A percentile compares a stretch with the other conserved stretches of the same genome.
Conservation (phyloP, 2,113 vertebrate species). For the Ibidorhyncha struthersii region DNA sequence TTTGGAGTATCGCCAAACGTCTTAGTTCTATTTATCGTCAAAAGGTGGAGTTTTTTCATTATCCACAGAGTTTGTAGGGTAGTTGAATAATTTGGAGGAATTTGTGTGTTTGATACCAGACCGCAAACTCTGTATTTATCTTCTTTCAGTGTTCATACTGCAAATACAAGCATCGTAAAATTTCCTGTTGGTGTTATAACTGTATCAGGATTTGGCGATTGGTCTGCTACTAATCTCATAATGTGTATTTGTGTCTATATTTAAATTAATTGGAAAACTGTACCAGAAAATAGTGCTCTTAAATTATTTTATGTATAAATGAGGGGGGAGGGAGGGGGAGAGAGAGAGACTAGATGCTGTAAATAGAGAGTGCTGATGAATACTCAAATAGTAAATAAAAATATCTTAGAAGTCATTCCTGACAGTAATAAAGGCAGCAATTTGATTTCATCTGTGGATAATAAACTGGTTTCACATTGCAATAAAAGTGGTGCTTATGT, state of each 20-base stretch:
- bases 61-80: neutral
- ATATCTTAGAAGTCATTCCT: neutral
- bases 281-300: slow-evolving; percentile 16
- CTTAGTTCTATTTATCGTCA: slow-evolving; percentile 15
- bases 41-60: neutral
- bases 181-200: neutral
- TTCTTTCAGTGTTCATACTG: neutral
- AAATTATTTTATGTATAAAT: neutral
- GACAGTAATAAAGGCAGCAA: slow-evolving; percentile 10
- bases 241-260: neutral
- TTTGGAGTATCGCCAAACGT: slow-evolving; percentile 16
- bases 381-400: neutral
- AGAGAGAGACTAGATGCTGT: neutral
- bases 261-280: slow-evolving; percentile 24
- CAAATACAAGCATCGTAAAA: neutral
- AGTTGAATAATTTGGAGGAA: slow-evolving; percentile 30
- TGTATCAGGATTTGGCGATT: neutral
- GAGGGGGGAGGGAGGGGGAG: no score
- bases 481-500: neutral
- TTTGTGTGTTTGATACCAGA: neutral
- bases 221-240: neutral
- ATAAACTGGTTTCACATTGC: slow-evolving; percentile 28
- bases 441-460: slow-evolving; percentile 28
- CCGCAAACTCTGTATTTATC: slow-evolving; percentile 2
- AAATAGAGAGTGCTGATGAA: neutral